Evolutionary conservation across 2,797 vertebrate species (phyloP), one percentile per base, ranked within the genome.

Genomic region (Smutsia gigantea): DNA sequence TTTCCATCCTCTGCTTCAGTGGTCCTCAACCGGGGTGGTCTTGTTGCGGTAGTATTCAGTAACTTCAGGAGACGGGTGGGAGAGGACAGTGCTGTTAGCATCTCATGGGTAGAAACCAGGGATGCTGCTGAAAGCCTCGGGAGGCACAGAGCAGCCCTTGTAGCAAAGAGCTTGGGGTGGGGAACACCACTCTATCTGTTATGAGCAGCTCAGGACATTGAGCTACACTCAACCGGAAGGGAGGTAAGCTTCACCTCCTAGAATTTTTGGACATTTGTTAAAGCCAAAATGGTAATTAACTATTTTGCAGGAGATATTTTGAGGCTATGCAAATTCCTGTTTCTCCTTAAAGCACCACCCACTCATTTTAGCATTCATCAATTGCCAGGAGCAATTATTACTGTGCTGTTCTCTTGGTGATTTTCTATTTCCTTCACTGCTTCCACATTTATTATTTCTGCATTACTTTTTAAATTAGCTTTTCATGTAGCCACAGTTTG

Each of bases 401-500:
- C 9, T 59, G 29, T 39, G 46, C 9, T 66, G 8, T 93, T 71
- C 64, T 87, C 90, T 66, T 71, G 72, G 53, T 23, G 55, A 82
- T 93, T 94, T 93, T 94, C 59, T 93, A 14, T 77, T 94, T 88
- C 66, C n/a, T 34, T 84, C 82, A 63, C 91, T 93, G 74, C 55
- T 77, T 91, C 69, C 66, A 51, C 87, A 85, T 66, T 96, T 95
- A 84, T 96, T 95, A 90, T 92, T 64, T 29, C 64, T 90, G 77
- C 4, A 85, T 92, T 96, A 18, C 27, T 78, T 88, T 97, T 77
- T 95, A 57, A 96, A 93, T 93, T 85, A 90, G 64, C 51, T 93
- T 95, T 92, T 88, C 57, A 55, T 59, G 53, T 61, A 87, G 39
- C n/a, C 31, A 66, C 90, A 81, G 93, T 88, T 95, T 34, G 34